Conservation (phyloP, 30 jellyfish, hydroid and myxozoan species). For the Calvadosia cruxmelitensis region DNA sequence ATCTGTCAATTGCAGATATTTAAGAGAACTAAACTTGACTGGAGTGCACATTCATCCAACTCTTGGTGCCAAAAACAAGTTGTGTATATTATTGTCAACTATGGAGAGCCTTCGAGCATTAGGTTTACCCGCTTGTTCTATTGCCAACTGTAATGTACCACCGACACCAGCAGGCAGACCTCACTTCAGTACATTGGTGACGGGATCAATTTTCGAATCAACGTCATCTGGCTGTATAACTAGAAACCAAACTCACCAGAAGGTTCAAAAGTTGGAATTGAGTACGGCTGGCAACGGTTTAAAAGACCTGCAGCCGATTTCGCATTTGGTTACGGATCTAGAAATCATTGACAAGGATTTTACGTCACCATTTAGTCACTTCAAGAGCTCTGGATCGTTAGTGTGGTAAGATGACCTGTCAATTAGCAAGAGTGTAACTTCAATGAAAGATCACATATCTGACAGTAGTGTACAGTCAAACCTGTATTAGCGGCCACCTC, state of each 20-base stretch:
- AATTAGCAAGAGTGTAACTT: too few species aligned
- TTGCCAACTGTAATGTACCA: conserved; percentile 12
- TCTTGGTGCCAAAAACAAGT: conserved; percentile 3
- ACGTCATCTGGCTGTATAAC: neutral
- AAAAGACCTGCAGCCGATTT: neutral
- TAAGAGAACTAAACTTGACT: conserved; percentile 55
- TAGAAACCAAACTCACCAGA: neutral
- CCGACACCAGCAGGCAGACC: too few species aligned
- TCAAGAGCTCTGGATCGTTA: conserved; percentile 23
- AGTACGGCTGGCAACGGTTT: neutral
- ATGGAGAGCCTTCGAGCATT: conserved; percentile 38
- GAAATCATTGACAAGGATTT: conserved; percentile 66
- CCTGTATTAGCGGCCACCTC: too few species aligned
- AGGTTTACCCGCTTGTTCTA: conserved; percentile 71
- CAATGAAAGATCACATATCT: too few species aligned
- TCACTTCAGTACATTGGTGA: too few species aligned
- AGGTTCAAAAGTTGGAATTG: neutral
- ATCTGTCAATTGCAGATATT: conserved; percentile 33
- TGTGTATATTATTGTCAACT: conserved; percentile 28
- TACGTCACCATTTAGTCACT: conserved; percentile 55
- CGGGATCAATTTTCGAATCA: neutral
- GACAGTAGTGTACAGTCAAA: too few species aligned
- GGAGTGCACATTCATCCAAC: conserved; percentile 64
- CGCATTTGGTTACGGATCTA: conserved; percentile 17
- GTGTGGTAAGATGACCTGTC: neutral